Evolutionary conservation across 2,797 vertebrate species (phyloP), one percentile per base, ranked within the genome.

Genomic region (Tarsius wallacei): DNA sequence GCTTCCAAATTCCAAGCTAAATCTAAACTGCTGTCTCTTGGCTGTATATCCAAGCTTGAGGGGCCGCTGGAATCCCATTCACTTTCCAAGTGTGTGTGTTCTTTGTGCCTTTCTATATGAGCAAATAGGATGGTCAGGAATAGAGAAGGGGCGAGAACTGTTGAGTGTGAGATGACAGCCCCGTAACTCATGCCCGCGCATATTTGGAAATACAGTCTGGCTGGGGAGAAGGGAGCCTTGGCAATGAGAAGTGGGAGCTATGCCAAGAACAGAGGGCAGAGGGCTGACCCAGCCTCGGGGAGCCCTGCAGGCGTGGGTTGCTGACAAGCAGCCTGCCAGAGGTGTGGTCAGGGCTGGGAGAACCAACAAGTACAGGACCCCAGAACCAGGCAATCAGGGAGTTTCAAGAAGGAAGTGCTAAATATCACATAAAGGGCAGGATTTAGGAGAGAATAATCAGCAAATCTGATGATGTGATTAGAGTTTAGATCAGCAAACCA

Each of bases 351-450:
- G 13, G n/a, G 51, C 33, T 36, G n/a, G 31, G 47, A 91, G 88
- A 91, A 87, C 59, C 73, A 66, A 55, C 36, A 53, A 64, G 17
- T 10, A 36, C 11, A 1, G n/a, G 36, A 87, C 26, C 42, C n/a
- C 21, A 7, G 24, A 55, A n/a, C 64, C 73, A n/a, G 49, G 66
- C 24, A 53, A n/a, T 42, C 59, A 42, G 93, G 94, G 91, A 70
- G 33, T 91, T 89, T 91, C 78, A 81, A 93, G 86, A 94, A 93
- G 85, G 81, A 87, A 77, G 86, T 87, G 9, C 31, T 77, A 96
- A 87, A 94, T 90, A 78, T 89, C 93, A 63, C 91, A 47, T 49
- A 76, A 93, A 96, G 59, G 53, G 87, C 22, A 66, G n/a, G 13
- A 47, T 51, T 77, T 55, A 53, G 42, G 47, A 68, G 61, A 86